Evolutionary conservation across 2,797 vertebrate genomes (phyloP).

Genomic region (Microchirus variegatus): DNA sequence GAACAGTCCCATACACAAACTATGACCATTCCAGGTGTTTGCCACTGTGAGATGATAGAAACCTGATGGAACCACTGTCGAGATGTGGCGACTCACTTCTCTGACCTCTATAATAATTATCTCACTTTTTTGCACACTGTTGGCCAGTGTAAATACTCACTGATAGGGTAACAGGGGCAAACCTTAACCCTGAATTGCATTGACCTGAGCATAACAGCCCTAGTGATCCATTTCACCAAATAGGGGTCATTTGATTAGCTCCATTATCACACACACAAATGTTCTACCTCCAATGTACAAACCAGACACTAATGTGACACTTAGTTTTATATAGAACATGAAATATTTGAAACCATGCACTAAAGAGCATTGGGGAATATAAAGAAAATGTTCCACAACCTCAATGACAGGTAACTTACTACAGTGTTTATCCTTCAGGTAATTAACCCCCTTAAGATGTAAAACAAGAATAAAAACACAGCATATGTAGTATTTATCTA

Average conservation of each 20-base stretch:
- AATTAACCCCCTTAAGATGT: neutral
- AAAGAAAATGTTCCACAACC: constrained; percentile 23
- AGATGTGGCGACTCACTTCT: neutral
- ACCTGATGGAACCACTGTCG: neutral
- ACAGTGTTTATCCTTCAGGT: neutral
- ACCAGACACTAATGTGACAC: no score
- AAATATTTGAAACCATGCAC: neutral
- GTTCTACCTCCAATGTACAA: neutral
- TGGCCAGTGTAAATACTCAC: neutral
- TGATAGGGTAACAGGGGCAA: neutral
- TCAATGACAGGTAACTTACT: constrained; percentile 36
- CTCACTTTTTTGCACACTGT: neutral
- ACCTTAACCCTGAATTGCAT: neutral
- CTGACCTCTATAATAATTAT: constrained; percentile 8
- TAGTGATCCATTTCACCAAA: neutral
- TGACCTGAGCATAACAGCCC: neutral
- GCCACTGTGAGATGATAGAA: neutral
- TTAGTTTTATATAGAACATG: neutral
- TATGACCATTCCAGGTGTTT: neutral
- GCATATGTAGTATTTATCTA: neutral
- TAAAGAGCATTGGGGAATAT: neutral
- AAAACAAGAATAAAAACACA: neutral
- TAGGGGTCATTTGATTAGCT: constrained; percentile 31
- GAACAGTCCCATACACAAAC: no score
- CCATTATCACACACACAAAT: constrained; percentile 3